Percentiles rank a stretch among this genome's conserved stretches.
Evolutionary conservation across 2,113 vertebrate species (phyloP).

Genomic region (Gallinago jamesoni): DNA sequence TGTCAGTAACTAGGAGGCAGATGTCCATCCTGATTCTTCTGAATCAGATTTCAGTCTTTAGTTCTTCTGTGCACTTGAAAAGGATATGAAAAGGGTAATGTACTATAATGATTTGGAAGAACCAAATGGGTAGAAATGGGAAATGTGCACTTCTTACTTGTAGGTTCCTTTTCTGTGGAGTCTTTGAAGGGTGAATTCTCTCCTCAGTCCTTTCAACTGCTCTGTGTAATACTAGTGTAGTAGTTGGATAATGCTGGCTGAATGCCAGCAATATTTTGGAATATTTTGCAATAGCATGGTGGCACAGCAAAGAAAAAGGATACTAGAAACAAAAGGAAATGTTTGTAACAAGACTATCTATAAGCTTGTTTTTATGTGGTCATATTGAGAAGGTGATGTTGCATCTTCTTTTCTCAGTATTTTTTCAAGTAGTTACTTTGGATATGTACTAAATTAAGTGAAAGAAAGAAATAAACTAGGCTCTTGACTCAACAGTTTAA

Average conservation of each 20-base stretch:
- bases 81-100: background rate
- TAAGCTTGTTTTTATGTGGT: background rate
- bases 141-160: background rate
- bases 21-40: background rate
- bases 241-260: background rate
- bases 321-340: background rate
- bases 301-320: background rate
- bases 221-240: background rate
- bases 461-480: background rate
- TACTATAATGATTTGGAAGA: background rate
- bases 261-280: background rate
- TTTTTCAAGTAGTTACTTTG: background rate
- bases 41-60: background rate
- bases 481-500: background rate
- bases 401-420: background rate
- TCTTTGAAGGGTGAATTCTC: background rate
- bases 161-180: background rate
- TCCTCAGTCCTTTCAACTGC: background rate
- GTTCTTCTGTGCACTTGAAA: background rate
- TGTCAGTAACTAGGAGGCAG: background rate
- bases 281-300: background rate
- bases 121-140: background rate
- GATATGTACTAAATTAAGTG: background rate
- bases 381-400: background rate
- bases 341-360: background rate